Evolutionary conservation across 2,797 vertebrate species (phyloP).

Genomic region (Aulostomus chinensis): DNA sequence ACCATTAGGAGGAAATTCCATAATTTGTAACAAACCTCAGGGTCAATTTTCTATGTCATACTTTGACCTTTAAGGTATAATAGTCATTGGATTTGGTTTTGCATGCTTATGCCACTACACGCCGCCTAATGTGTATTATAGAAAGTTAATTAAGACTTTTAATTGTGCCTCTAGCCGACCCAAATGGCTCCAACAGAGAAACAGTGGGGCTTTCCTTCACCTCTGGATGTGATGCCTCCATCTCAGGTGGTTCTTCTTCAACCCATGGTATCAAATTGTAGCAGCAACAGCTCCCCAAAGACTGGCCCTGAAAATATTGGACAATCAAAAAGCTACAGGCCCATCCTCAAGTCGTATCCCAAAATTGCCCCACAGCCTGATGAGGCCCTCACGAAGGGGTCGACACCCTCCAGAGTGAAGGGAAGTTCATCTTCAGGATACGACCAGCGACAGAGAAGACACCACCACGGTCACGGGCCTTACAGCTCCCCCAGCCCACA

Average conservation of each 20-base stretch:
- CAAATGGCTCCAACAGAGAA: slow-evolving; percentile 71
- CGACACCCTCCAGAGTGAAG: slow-evolving; percentile 46
- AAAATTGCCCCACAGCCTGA: slow-evolving; percentile 88
- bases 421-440: slow-evolving; percentile 39
- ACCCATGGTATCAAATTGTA: slow-evolving; percentile 77
- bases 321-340: slow-evolving; percentile 80
- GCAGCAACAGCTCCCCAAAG: slow-evolving; percentile 63
- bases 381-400: slow-evolving; percentile 60
- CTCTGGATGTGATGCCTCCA: slow-evolving; percentile 86
- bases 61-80: too few relatives aligned
- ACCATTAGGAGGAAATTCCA: too few relatives aligned
- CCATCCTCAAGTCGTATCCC: slow-evolving; percentile 86
- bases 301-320: slow-evolving; percentile 71
- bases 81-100: too few relatives aligned
- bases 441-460: slow-evolving; percentile 55
- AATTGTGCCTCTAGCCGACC: slow-evolving; percentile 64
- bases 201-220: slow-evolving; percentile 86
- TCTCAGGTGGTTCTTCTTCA: slow-evolving; percentile 87
- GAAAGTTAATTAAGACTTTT: background rate
- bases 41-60: too few relatives aligned
- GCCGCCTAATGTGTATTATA: background rate
- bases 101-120: too few relatives aligned
- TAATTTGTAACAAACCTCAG: too few relatives aligned
- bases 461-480: slow-evolving; percentile 45
- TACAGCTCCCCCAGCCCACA: slow-evolving; percentile 36